Evolutionary conservation across 2,797 vertebrate genomes (phyloP).

Genomic region (Thunnus albacares): DNA sequence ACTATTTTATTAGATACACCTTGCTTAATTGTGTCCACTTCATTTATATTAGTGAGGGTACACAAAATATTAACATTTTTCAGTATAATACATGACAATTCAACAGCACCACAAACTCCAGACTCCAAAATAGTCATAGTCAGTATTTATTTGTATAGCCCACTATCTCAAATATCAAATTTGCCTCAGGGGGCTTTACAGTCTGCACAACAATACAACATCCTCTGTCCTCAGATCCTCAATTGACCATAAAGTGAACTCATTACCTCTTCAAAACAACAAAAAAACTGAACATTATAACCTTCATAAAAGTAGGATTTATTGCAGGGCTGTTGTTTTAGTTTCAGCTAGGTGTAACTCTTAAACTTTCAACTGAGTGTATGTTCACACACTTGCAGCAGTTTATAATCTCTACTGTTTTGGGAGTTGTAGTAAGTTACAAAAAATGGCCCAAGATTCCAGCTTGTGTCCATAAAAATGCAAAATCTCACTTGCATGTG

Average conservation of each 20-base stretch:
- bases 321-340: not conserved
- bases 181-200: too few species aligned
- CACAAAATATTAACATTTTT: too few species aligned
- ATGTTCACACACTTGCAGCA: not conserved
- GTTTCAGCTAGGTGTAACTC: constrained; percentile 5
- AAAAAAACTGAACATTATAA: not conserved
- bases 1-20: not conserved
- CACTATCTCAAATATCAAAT: too few species aligned
- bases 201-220: not conserved
- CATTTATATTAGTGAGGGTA: too few species aligned
- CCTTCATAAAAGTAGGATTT: not conserved
- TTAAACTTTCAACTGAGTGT: not conserved
- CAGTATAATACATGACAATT: too few species aligned
- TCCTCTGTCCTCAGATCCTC: too few species aligned
- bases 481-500: constrained; percentile 38
- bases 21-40: not conserved
- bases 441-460: constrained; percentile 15
- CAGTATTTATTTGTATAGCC: too few species aligned
- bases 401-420: not conserved
- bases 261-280: not conserved
- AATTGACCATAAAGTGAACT: not conserved
- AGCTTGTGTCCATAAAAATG: constrained; percentile 6
- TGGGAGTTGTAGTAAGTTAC: not conserved
- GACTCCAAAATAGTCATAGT: not conserved
- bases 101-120: not conserved